These are phyloP conservation scores for Drosophila elegans DNA, from an alignment of 1,140 invertebrate species.

Conservation along the genomic window DNA sequence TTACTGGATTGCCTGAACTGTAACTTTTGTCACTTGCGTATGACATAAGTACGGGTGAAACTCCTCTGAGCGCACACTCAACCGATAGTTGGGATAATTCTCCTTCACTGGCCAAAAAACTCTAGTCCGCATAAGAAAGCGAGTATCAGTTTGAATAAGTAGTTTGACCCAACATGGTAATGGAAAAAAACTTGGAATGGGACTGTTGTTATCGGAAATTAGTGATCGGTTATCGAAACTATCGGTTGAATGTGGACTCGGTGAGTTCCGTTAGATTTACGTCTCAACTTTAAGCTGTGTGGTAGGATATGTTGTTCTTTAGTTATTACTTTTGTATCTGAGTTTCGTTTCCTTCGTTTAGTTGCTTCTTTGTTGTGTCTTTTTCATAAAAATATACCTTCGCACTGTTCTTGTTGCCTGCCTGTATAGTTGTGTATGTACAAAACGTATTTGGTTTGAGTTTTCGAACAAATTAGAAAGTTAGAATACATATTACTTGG, in stretches of 20 bases:
- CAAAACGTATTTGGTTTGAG: constrained; percentile 23
- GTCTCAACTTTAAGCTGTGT: constrained; percentile 48
- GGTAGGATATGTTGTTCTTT: constrained; percentile 66
- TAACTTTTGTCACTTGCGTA: constrained; percentile 23
- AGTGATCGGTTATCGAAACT: constrained; percentile 15
- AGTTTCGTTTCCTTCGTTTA: constrained; percentile 41
- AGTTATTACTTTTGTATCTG: constrained; percentile 35
- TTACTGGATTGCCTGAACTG: constrained; percentile 47
- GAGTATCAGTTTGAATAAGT: constrained; percentile 4
- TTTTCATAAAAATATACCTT: constrained; percentile 43
- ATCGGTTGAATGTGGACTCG: constrained; percentile 25
- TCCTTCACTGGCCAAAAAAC: neutral
- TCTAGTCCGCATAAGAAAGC: neutral
- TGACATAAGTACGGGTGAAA: constrained; percentile 8
- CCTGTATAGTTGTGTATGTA: constrained; percentile 38
- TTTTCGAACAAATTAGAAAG: constrained; percentile 9
- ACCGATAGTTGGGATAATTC: constrained; percentile 16
- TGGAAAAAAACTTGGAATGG: constrained; percentile 5
- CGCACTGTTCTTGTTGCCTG: constrained; percentile 11
- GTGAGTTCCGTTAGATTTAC: constrained; percentile 8
- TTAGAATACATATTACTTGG: constrained; percentile 1
- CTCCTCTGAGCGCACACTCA: constrained; percentile 15
- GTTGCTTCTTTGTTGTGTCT: constrained; percentile 42
- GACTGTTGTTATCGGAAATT: constrained; percentile 1
- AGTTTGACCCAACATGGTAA: constrained; percentile 32